phyloP scores from a whole-genome alignment of 2,113 vertebrate genomes.

The Nycticorax nycticorax region DNA sequence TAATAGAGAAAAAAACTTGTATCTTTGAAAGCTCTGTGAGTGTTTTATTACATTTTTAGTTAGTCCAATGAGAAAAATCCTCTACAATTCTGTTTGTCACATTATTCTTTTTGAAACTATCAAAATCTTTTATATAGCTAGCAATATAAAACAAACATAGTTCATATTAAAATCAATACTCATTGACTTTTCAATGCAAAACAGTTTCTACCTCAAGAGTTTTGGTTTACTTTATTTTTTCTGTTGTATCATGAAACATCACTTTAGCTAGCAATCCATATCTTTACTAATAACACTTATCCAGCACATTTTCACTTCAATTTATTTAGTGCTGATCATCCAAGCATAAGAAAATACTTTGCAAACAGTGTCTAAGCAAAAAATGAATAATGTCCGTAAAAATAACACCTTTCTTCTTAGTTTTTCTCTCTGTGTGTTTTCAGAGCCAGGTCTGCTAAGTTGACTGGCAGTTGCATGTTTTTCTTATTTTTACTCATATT shows the following conservation, averaged over 20 bases:
- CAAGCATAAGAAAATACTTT: constrained; percentile 13
- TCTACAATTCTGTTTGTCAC: neutral
- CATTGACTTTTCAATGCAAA: constrained; percentile 49
- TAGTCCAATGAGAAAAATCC: neutral
- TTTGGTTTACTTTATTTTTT: constrained; percentile 3
- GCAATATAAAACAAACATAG: neutral
- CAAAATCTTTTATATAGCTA: constrained; percentile 1
- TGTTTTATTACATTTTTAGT: neutral
- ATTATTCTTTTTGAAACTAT: neutral
- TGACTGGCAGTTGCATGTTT: neutral
- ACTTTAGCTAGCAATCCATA: neutral
- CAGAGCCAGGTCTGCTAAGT: neutral
- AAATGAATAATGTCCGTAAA: neutral
- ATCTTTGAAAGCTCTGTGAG: neutral
- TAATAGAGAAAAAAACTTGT: neutral
- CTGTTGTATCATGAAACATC: neutral
- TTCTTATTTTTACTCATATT: neutral
- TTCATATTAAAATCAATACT: constrained; percentile 53
- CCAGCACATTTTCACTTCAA: constrained; percentile 21
- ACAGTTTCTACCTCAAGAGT: neutral
- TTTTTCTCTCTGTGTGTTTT: neutral
- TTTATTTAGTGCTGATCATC: neutral
- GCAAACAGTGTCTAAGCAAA: neutral
- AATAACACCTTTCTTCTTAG: neutral
- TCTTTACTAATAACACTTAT: constrained; percentile 15